Evolutionary conservation across 2,888 invertebrate genomes (phyloP), one percentile per base, ranked within the genome.

Genomic region (Hoplodrina blanda): DNA sequence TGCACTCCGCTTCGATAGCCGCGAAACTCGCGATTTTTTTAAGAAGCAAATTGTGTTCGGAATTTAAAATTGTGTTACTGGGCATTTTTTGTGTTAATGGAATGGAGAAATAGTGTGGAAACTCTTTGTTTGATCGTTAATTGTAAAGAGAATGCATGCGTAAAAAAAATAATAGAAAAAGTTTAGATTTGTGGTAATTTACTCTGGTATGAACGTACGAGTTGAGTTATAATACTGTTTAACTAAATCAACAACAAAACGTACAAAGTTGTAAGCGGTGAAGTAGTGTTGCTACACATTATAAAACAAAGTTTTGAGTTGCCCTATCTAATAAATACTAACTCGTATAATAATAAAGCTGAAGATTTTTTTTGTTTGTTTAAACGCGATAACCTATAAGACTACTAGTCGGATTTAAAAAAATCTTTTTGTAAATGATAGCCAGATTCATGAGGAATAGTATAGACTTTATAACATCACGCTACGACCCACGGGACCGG

Each of bases 1-100:
- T 76, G 78, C 78, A 77, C 66, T 78, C 44, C 78, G 78, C 78
- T 78, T 81, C 82, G 78, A 78, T 78, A 67, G 64, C 66, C 78
- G 81, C 78, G 78, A 81, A 81, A 80, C 80, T 67, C 68, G 70
- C 70, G 20, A 78, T 77, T 37, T 63, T 68, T 68, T 80, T 78
- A 54, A 30, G 52, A 75, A 77, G 62, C 49, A 67, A 67, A 80
- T 60, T 53, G 71, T 78, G 81, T 66, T 77, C 62, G 81, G 78
- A 69, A 77, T 78, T 78, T 80, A 63, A 80, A 59, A 64, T 69
- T 65, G 78, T 81, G 41, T 70, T 69, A 55, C 63, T 61, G 30
- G 50, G 65, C 49, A 62, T 52, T 81, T 78, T 81, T 76, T 78
- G n/a, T 63, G 20, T 61, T 63, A 10, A 52, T 57, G 62, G 77